These are phyloP conservation scores for Chloroclystis v-ata DNA, from an alignment of 2,888 invertebrate genomes.

Conservation along the genomic window DNA sequence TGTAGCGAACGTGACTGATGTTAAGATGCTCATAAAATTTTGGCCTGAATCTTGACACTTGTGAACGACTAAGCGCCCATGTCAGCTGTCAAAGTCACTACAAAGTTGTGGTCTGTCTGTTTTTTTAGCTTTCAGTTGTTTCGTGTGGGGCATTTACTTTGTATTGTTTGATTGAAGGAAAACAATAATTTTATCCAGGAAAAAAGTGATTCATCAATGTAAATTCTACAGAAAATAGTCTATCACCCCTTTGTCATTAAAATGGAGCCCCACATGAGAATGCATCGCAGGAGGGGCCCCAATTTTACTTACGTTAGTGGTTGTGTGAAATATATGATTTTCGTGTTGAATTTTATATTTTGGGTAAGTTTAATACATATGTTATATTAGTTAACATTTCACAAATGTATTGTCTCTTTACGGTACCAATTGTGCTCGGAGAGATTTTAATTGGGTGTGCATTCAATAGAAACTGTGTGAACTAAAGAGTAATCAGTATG, in stretches of 20 bases:
- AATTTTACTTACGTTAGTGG: slow-evolving; percentile 90
- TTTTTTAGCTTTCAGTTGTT: background rate
- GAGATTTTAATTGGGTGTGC: too few species aligned
- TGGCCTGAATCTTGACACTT: too few species aligned
- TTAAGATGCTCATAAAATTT: too few species aligned
- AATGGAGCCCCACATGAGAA: slow-evolving; percentile 46
- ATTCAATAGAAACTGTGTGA: too few species aligned
- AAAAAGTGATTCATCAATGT: background rate
- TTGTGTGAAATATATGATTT: slow-evolving; percentile 93
- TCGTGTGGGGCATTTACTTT: background rate
- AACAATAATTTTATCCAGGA: background rate
- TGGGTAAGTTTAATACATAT: slow-evolving; percentile 82
- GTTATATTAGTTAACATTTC: background rate
- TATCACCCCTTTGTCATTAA: slow-evolving; percentile 1
- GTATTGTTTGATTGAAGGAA: background rate
- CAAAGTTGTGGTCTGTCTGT: too few species aligned
- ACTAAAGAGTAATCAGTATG: slow-evolving; percentile 27
- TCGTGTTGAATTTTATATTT: slow-evolving; percentile 91
- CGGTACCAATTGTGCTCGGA: too few species aligned
- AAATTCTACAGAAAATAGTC: background rate
- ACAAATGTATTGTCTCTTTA: background rate
- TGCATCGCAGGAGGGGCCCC: slow-evolving; percentile 81
- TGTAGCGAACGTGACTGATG: too few species aligned
- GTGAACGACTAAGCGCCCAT: too few species aligned
- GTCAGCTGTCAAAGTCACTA: too few species aligned